Conservation (phyloP, 2,113 vertebrate species). For the Pelmatolapia mariae region DNA sequence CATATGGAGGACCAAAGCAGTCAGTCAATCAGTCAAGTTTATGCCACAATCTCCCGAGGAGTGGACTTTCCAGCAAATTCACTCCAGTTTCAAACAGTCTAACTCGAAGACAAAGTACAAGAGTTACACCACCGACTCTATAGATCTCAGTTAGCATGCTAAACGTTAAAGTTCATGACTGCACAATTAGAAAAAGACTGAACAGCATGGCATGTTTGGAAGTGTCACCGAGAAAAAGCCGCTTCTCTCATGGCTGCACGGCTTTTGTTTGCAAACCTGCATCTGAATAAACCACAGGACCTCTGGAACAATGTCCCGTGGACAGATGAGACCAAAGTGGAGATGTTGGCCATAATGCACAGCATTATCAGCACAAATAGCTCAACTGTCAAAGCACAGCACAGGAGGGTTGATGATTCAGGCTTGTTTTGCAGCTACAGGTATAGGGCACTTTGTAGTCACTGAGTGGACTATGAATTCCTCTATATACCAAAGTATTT, state of each 20-base stretch:
- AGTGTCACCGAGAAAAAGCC: fast-evolving
- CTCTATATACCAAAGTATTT: neutral
- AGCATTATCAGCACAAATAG: neutral
- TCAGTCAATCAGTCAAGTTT: neutral
- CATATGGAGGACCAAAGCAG: neutral
- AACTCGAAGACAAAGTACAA: neutral
- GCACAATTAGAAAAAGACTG: neutral
- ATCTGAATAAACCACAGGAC: neutral
- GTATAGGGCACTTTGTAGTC: neutral
- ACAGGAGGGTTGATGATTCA: neutral
- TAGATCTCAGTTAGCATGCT: neutral
- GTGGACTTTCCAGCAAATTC: neutral
- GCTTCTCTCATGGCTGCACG: neutral
- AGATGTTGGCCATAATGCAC: neutral
- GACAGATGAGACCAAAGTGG: neutral
- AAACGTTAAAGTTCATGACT: neutral
- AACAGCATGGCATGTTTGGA: neutral
- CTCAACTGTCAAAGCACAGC: neutral
- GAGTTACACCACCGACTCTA: neutral
- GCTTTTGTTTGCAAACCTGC: neutral
- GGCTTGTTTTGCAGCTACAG: neutral
- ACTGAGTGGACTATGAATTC: neutral
- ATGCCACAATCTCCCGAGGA: neutral
- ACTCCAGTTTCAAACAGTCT: neutral
- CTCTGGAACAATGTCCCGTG: neutral